Percentiles rank a stretch among this genome's conserved stretches.
Evolutionary conservation across 1,140 invertebrate genomes (phyloP).

Genomic region (Mesaphorura yosii): DNA sequence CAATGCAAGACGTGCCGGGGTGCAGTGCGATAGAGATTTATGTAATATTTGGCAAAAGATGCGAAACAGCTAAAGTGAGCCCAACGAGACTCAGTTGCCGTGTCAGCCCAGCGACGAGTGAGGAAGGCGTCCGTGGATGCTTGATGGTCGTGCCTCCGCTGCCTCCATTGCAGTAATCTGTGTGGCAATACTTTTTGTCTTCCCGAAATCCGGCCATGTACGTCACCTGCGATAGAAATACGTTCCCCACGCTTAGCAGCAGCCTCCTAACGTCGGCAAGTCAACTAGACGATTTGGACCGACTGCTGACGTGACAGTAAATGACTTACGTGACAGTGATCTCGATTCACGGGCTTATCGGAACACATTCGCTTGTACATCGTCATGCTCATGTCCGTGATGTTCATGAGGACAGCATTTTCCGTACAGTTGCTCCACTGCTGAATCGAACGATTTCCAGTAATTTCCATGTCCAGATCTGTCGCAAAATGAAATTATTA

Average conservation of each 20-base stretch:
- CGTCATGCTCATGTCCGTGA: not conserved
- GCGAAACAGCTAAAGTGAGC: not conserved
- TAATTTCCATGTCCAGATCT: not conserved
- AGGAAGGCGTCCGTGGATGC: no score
- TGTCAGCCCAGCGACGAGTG: not conserved
- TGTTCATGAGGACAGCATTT: not conserved
- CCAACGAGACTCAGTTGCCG: not conserved
- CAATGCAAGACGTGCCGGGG: not conserved
- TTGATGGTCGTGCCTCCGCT: no score
- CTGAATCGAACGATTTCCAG: not conserved
- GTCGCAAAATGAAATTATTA: not conserved
- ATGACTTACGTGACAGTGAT: slow-evolving; percentile 1
- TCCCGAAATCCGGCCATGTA: not conserved
- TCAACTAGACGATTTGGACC: not conserved
- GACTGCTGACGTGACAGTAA: not conserved
- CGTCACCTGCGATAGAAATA: not conserved
- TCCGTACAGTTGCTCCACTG: slow-evolving; percentile 4
- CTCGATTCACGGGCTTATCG: not conserved
- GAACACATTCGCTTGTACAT: not conserved
- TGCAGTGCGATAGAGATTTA: no score
- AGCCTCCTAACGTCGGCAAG: not conserved
- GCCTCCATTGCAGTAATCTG: not conserved
- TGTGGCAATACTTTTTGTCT: not conserved
- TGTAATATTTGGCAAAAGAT: no score
- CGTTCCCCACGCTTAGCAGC: no score